Base-by-base conservation (phyloP, 2,113 vertebrate species). In the Diphyllodes magnificus region DNA sequence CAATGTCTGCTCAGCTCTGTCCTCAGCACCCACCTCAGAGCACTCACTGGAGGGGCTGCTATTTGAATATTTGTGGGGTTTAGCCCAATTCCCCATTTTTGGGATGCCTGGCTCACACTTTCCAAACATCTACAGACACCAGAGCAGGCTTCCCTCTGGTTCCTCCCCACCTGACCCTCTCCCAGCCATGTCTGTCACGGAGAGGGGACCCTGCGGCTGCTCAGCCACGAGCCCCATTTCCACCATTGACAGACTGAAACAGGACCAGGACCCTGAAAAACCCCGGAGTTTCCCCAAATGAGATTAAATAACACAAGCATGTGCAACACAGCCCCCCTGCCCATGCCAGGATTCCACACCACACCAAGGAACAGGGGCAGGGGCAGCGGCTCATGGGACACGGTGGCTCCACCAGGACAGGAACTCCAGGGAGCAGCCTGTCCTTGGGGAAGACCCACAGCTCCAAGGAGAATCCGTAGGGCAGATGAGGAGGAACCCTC, bases 301-400 rank as follows among this genome's bases (percentile, higher is more conserved):
- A 53, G 45, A 54, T 11, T 15, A 15, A 82, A 54, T 9, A 33
- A 66, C 31, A 77, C 14, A 10, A 39, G 8, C 12, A 23, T 0
- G 2, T 6, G 4, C 24, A 75, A 18, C 51, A 56, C 3, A 6
- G 17, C 14, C 10, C 11, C 60, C 12, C 21, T 25, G 37, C 20
- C 19, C 37, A 30, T 23, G 23, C 25, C 3, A 0, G 72, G 45
- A 49, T 31, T 56, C 40, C 56, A 31, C 44, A 28, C 1, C 21
- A 24, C 7, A 1, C 15, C 15, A 14, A 25, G 1, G 11, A 42
- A 53, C 15, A 2, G 2, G 23, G 33, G 3, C 3, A 12, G 25
- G 20, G 42, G 25, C 39, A 54, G 23, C 2, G 3, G 49, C 19
- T 42, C 31, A 15, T 31, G 2, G 4, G 31, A 35, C 6, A 12